Evolutionary conservation across 1,140 invertebrate genomes (phyloP), one percentile per base, ranked within the genome.

Genomic region (Pogonognathellus flavescens): DNA sequence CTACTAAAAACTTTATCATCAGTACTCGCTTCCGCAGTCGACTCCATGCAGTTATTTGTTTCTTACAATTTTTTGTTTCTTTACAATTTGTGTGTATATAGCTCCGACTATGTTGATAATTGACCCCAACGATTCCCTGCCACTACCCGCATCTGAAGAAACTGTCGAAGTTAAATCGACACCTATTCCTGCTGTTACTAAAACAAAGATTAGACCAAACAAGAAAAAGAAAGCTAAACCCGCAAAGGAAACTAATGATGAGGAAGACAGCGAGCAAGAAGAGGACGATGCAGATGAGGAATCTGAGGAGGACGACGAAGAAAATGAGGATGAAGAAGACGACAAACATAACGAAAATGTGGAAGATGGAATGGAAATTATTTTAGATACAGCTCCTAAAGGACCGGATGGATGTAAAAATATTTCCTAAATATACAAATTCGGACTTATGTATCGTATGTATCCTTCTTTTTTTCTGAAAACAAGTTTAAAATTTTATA

Each of bases 291-390:
- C n/a, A 0, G 80, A 55, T 4, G 80, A 81, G 7, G 11, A 11
- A n/a, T 13, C 50, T 4, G 76, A 62, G 14, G 49, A 81, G 7
- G 84, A 81, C 11, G 55, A 81, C 1, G 72, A 80, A 14, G 84
- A 85, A 66, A 57, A 66, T 16, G 57, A 81, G 5, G 76, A 85
- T 57, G 57, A 80, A 9, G 66, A 80, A 13, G 20, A 80, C 55
- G 80, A 85, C 49, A 55, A 85, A 49, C 59, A 84, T 50, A 18
- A 80, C 4, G 80, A 82, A 82, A 62, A 82, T 62, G 57, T 81
- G 14, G 59, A 85, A 7, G 55, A 81, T 6, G 18, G 55, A 57
- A 57, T 5, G 1, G 80, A 81, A 81, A 22, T 59, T 25, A 57
- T 81, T 16, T 25, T 81, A 3, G 80, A 81, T 2, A 55, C 80